Percentiles rank a stretch among this genome's conserved stretches.
phyloP scores from a whole-genome alignment of 1,140 invertebrate species.

The Anoplolepis gracilipes region DNA sequence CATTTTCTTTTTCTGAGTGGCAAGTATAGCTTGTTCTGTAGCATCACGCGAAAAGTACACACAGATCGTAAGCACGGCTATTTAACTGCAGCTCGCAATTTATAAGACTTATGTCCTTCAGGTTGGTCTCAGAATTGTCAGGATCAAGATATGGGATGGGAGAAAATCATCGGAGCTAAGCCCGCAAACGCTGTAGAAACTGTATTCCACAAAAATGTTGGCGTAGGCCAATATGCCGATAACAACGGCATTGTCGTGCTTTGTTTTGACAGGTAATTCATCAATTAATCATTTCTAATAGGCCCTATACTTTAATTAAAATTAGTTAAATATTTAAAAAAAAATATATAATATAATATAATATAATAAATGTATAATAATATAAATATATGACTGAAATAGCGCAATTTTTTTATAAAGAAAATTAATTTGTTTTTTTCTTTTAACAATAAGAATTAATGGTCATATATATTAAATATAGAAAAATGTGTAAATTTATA shows the following conservation, averaged over 20 bases:
- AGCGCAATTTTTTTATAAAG: background rate
- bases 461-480: background rate
- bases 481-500: background rate
- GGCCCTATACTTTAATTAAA: background rate
- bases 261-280: slow-evolving; percentile 79
- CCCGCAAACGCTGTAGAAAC: slow-evolving; percentile 74
- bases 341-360: too few relatives aligned
- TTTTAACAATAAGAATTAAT: background rate
- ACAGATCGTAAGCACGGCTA: background rate
- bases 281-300: slow-evolving; percentile 29
- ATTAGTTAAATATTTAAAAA: background rate
- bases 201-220: slow-evolving; percentile 73
- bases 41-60: too few relatives aligned
- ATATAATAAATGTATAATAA: background rate
- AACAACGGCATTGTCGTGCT: slow-evolving; percentile 77
- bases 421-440: slow-evolving; percentile 14
- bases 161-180: slow-evolving; percentile 79
- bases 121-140: slow-evolving; percentile 64
- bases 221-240: too few relatives aligned
- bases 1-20: background rate
- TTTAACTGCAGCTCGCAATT: slow-evolving; percentile 6
- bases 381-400: slow-evolving; percentile 6
- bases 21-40: background rate
- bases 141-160: slow-evolving; percentile 76
- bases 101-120: slow-evolving; percentile 50